These are phyloP conservation scores for Paramisgurnus dabryanus DNA, from an alignment of 2,113 vertebrate species.

Conservation along the genomic window DNA sequence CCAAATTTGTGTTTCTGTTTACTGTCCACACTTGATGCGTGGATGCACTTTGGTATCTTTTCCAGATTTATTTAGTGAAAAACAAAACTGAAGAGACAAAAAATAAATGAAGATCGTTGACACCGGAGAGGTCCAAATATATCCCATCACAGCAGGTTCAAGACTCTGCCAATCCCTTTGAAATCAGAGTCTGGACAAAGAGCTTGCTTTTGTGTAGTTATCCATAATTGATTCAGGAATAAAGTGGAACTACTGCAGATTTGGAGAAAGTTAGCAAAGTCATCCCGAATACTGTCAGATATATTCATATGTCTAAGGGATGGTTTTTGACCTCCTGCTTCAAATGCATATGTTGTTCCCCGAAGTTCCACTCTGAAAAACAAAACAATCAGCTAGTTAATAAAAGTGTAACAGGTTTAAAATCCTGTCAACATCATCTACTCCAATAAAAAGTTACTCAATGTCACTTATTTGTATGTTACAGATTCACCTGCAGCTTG, in stretches of 20 bases:
- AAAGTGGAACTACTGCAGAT: background rate
- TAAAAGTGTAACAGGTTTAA: too few relatives aligned
- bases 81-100: slow-evolving; percentile 2
- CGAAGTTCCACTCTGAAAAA: slow-evolving; percentile 8
- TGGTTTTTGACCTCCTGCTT: slow-evolving; percentile 21
- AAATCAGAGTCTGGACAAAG: slow-evolving; percentile 20
- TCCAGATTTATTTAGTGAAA: slow-evolving; percentile 3
- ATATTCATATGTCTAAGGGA: background rate
- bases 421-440: too few relatives aligned
- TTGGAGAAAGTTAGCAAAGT: slow-evolving; percentile 29
- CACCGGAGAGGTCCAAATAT: slow-evolving; percentile 17
- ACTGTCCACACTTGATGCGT: background rate
- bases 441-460: too few relatives aligned
- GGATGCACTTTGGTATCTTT: slow-evolving; percentile 10
- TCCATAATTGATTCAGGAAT: slow-evolving; percentile 16
- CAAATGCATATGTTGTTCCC: background rate
- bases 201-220: background rate
- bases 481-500: background rate
- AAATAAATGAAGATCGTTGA: background rate
- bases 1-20: slow-evolving; percentile 5
- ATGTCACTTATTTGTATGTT: too few relatives aligned
- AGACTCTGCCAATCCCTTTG: slow-evolving; percentile 11
- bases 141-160: background rate
- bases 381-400: background rate
- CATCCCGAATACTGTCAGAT: slow-evolving; percentile 29